phyloP scores from a whole-genome alignment of 1,140 invertebrate genomes.

The Drosophila carrolli region DNA sequence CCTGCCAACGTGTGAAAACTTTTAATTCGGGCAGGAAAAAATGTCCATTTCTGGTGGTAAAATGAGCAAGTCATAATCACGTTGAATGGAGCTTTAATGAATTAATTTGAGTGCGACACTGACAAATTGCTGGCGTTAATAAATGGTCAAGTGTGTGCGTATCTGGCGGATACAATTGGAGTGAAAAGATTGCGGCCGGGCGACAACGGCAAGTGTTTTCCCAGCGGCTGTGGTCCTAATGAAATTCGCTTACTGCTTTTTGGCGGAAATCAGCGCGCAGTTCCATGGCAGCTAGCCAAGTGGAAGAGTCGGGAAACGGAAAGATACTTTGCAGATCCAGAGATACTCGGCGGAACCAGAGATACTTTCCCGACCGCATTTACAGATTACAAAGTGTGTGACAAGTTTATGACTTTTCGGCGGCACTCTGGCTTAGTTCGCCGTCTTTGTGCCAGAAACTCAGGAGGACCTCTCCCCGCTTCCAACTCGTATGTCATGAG shows the following conservation, averaged over 20 bases:
- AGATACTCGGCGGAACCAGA: conserved; percentile 3
- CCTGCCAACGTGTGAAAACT: conserved; percentile 47
- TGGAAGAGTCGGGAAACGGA: conserved; percentile 13
- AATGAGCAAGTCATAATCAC: conserved; percentile 46
- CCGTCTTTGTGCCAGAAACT: neutral
- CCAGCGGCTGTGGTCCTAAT: conserved; percentile 24
- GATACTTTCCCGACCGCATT: conserved; percentile 30
- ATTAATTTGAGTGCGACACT: conserved; percentile 64
- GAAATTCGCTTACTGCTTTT: conserved; percentile 44
- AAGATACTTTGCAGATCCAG: neutral
- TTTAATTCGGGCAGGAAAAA: conserved; percentile 39
- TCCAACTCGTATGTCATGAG: conserved; percentile 39
- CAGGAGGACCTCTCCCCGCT: neutral
- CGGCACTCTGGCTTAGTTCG: conserved; percentile 56
- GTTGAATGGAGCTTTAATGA: conserved; percentile 40
- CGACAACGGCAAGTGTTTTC: conserved; percentile 26
- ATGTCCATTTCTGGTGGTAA: conserved; percentile 24
- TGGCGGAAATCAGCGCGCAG: conserved; percentile 42
- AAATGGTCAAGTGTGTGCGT: conserved; percentile 17
- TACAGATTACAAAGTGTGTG: conserved; percentile 75
- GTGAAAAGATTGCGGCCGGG: conserved; percentile 9
- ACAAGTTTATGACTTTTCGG: conserved; percentile 80
- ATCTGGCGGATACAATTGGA: neutral
- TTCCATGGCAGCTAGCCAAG: conserved; percentile 61
- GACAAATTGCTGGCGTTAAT: conserved; percentile 56